Evolutionary conservation across 2,888 invertebrate genomes (phyloP).

Genomic region (Drosophila testacea): DNA sequence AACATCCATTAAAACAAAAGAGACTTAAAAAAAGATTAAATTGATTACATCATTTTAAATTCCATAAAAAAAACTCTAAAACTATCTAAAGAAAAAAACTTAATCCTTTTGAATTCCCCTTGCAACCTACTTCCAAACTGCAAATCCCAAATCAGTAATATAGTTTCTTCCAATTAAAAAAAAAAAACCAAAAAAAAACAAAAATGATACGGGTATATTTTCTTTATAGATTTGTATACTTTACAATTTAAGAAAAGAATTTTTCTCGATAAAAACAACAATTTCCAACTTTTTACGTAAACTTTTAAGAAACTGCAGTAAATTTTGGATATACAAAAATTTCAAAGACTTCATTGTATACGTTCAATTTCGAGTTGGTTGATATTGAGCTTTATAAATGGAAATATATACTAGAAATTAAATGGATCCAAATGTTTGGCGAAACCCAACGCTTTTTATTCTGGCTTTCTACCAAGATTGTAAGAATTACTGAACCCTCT

Average conservation of each 20-base stretch:
- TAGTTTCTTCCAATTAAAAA: constrained; percentile 71
- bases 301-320: constrained; percentile 51
- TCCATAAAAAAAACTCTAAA: constrained; percentile 47
- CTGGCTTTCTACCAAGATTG: constrained; percentile 46
- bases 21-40: constrained; percentile 57
- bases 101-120: constrained; percentile 24
- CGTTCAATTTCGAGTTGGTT: constrained; percentile 51
- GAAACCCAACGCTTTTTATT: constrained; percentile 59
- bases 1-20: constrained; percentile 48
- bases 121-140: constrained; percentile 26
- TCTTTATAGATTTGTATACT: constrained; percentile 66
- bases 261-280: constrained; percentile 27
- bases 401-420: constrained; percentile 56
- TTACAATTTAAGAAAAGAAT: constrained; percentile 61
- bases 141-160: constrained; percentile 48
- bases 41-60: constrained; percentile 65
- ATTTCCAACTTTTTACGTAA: constrained; percentile 39
- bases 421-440: constrained; percentile 53
- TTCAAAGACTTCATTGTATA: constrained; percentile 62
- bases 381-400: constrained; percentile 64
- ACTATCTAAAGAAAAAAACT: constrained; percentile 31
- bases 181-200: constrained; percentile 38
- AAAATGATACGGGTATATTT: constrained; percentile 73
- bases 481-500: constrained; percentile 31
- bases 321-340: constrained; percentile 34